phyloP scores from a whole-genome alignment of 1,140 invertebrate species.

The Eubasilissa regina region DNA sequence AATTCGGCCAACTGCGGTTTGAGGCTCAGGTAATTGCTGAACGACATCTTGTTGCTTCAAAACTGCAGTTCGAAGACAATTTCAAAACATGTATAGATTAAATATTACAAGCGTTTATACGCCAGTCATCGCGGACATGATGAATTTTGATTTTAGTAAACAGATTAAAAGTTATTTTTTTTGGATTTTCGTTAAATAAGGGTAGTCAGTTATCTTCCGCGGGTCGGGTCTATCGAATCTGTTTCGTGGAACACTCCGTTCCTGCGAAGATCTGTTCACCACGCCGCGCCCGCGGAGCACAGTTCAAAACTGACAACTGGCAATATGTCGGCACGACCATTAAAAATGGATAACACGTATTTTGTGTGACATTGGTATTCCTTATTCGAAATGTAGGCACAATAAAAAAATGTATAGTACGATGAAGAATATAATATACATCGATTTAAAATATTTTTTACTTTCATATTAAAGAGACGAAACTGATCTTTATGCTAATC shows the following conservation, averaged over 20 bases:
- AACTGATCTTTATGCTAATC: too few species aligned
- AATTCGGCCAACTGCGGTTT: constrained; percentile 71
- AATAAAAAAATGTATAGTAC: too few species aligned
- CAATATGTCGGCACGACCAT: too few species aligned
- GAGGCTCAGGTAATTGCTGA: constrained; percentile 67
- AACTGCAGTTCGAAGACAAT: not conserved
- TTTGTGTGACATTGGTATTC: constrained; percentile 23
- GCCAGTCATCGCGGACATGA: constrained; percentile 21
- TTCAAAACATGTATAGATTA: not conserved
- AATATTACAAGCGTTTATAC: constrained; percentile 1
- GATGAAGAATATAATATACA: too few species aligned
- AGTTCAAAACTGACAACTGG: constrained; percentile 37
- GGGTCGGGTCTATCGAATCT: constrained; percentile 23
- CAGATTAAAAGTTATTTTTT: not conserved
- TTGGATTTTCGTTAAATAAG: too few species aligned
- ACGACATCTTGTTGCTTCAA: constrained; percentile 62
- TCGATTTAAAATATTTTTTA: too few species aligned
- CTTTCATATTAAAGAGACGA: too few species aligned
- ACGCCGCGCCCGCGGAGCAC: constrained; percentile 44
- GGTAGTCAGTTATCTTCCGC: not conserved
- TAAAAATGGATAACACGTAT: not conserved
- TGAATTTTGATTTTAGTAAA: constrained; percentile 14
- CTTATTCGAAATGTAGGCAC: too few species aligned
- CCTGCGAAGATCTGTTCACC: constrained; percentile 14
- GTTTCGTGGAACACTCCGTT: constrained; percentile 18